Base-by-base conservation (phyloP, 2,888 invertebrate genomes). In the Acanthococcus lagerstroemiae region DNA sequence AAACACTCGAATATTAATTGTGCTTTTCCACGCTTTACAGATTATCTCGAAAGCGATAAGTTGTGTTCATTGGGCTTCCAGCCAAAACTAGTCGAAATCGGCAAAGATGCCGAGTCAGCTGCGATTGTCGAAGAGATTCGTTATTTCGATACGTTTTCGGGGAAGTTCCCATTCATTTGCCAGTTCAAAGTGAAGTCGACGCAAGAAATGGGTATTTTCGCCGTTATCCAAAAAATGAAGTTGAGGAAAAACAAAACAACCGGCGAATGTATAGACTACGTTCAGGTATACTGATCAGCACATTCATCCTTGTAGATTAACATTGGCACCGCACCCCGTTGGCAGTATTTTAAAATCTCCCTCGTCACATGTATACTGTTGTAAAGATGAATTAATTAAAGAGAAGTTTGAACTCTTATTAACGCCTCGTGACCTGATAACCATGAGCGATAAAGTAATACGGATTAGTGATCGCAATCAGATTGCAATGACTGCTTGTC, bases 141-240 rank as follows among this genome's bases (percentile, higher is more conserved):
- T 24, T 70, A 74, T 58, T 72, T 72, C 37, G 69, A 72, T 37
- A 22, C 30, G 6, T 24, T 52, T 12, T 27, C 72, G n/a, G 73
- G 76, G 69, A 68, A 70, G 2, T 67, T 69, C 25, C 72, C 73
- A 58, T 73, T 74, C 24, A 68, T 70, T 4, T 78, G 78, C 68
- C 72, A 70, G 55, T 77, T 78, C 69, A 70, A 74, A 67, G 73
- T 78, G 3, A 72, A 74, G 60, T 63, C 68, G 3, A 70, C 69
- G n/a, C 72, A 72, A 37, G 72, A 71, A 0, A 72, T 74, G 24
- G 79, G 80, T 9, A 70, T 81, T 9, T 77, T 80, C 68, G 80
- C 77, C 21, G 80, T 80, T 4, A 77, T 81, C 55, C 81, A 81
- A 70, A 76, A 74, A 56, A 74, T 81, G 73, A 75, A 75, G 17